These are phyloP conservation scores for Wasmannia auropunctata DNA, from an alignment of 1,140 invertebrate genomes.

Conservation along the genomic window DNA sequence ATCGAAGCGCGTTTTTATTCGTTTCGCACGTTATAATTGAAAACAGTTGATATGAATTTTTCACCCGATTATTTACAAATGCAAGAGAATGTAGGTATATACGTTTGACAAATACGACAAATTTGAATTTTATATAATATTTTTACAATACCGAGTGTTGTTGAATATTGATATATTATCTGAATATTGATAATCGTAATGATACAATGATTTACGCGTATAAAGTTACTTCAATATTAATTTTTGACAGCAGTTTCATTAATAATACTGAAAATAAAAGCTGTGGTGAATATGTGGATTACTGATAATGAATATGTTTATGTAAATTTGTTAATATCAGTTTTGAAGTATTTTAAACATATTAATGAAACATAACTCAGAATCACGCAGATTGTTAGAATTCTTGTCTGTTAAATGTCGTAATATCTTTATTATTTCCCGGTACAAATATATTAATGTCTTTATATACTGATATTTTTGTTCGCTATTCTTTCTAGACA, in stretches of 20 bases:
- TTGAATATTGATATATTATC: not conserved
- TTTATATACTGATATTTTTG: not conserved
- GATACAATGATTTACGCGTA: not conserved
- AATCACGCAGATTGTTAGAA: not conserved
- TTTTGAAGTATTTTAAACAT: not conserved
- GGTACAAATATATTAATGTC: not conserved
- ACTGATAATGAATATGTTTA: not conserved
- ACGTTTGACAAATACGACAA: not conserved
- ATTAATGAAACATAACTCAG: not conserved
- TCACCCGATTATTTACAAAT: not conserved
- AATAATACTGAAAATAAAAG: not conserved
- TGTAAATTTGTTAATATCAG: not conserved
- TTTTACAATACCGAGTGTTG: not conserved
- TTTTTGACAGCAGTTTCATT: not conserved
- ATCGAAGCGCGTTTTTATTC: constrained; percentile 14
- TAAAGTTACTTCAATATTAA: not conserved
- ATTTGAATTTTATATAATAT: constrained; percentile 21
- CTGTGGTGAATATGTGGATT: no score
- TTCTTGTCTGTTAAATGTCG: not conserved
- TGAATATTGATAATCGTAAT: no score
- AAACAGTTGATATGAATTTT: not conserved
- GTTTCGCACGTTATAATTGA: not conserved
- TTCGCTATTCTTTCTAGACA: not conserved
- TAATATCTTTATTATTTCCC: no score
- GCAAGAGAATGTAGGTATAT: not conserved